These are phyloP conservation scores for Chrysina gloriosa DNA, from an alignment of 2,888 invertebrate species.

Conservation along the genomic window DNA sequence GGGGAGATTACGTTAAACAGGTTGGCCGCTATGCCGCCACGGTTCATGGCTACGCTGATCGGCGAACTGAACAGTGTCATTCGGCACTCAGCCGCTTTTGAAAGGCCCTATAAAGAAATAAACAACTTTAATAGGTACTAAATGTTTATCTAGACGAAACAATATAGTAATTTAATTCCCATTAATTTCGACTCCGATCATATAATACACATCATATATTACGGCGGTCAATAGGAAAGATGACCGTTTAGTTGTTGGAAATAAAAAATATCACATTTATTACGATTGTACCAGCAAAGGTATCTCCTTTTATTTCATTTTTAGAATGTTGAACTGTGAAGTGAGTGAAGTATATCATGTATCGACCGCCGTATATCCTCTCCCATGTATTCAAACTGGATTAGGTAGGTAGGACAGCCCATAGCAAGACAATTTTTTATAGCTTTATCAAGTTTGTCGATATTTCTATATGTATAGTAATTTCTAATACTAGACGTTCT, in stretches of 20 bases:
- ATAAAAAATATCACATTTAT: background rate
- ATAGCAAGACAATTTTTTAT: too few species aligned
- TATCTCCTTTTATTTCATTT: background rate
- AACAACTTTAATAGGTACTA: conserved; percentile 39
- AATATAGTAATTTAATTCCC: conserved; percentile 43
- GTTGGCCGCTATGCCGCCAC: conserved; percentile 46
- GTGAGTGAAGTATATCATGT: too few species aligned
- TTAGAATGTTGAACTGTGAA: too few species aligned
- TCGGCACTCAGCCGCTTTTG: conserved; percentile 13
- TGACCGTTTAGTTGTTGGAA: conserved; percentile 10
- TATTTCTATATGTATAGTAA: too few species aligned
- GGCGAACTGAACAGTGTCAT: conserved; percentile 34
- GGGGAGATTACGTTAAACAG: conserved; percentile 52
- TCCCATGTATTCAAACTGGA: too few species aligned
- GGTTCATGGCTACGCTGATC: conserved; percentile 42
- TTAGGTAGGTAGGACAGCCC: too few species aligned
- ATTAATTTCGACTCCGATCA: conserved; percentile 33
- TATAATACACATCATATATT: conserved; percentile 1
- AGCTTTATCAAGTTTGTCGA: too few species aligned
- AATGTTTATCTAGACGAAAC: conserved; percentile 43
- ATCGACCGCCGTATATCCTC: too few species aligned
- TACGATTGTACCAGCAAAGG: background rate
- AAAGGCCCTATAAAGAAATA: conserved; percentile 28
- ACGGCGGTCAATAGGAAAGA: conserved; percentile 17
- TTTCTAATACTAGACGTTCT: too few species aligned